Percentiles rank a stretch among this genome's conserved stretches.
These are phyloP conservation scores for Camptogramma bilineatum DNA, from an alignment of 2,888 invertebrate species.

Conservation along the genomic window DNA sequence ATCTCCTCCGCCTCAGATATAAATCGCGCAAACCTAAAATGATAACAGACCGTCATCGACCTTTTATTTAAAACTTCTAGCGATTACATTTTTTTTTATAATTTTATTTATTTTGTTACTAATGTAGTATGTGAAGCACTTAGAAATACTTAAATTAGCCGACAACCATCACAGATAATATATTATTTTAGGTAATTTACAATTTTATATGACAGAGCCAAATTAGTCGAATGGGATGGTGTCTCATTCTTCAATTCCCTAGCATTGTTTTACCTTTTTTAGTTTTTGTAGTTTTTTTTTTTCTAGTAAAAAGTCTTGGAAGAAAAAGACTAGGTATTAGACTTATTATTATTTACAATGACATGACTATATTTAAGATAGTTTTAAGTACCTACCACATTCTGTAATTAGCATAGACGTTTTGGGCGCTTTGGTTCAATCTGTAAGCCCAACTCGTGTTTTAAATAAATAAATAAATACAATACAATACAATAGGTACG, in stretches of 20 bases:
- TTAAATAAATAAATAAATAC: too few species aligned
- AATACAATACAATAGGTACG: too few species aligned
- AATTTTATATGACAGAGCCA: not conserved
- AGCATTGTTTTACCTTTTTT: too few species aligned
- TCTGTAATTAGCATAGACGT: too few species aligned
- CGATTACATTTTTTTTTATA: not conserved
- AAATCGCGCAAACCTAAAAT: not conserved
- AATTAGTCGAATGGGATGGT: not conserved
- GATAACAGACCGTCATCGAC: not conserved
- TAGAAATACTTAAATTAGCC: not conserved
- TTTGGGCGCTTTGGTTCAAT: too few species aligned
- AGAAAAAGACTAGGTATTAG: too few species aligned
- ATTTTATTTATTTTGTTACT: not conserved
- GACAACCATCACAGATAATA: not conserved
- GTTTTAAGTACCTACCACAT: too few species aligned
- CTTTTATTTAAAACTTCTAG: not conserved
- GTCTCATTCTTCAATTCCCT: too few species aligned
- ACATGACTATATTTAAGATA: too few species aligned
- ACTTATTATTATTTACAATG: too few species aligned
- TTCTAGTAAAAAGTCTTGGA: not conserved
- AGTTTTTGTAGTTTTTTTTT: not conserved
- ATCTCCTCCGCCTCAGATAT: not conserved
- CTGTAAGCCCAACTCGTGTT: too few species aligned
- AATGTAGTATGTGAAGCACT: not conserved
- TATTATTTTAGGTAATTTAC: not conserved